Percentiles rank a stretch among this genome's conserved stretches.
phyloP scores from a whole-genome alignment of 1,140 invertebrate genomes.

The Drosophila orena region DNA sequence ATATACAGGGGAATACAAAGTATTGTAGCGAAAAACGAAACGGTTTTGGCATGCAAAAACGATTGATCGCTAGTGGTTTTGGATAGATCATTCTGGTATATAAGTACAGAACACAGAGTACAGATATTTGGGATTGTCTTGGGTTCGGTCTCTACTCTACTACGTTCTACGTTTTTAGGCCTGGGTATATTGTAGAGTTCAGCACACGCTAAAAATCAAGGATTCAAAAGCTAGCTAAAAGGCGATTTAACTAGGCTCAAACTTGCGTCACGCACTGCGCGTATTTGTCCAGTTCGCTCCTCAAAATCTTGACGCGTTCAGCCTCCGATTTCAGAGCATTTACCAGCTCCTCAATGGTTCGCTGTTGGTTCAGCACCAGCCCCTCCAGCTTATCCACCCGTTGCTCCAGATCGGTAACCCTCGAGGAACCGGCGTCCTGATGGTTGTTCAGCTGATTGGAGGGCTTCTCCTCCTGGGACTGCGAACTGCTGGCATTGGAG shows the following conservation, averaged over 20 bases:
- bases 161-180: conserved; percentile 54
- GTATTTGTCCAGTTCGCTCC: conserved; percentile 87
- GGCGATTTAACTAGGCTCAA: conserved; percentile 73
- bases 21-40: conserved; percentile 46
- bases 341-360: conserved; percentile 87
- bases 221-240: conserved; percentile 76
- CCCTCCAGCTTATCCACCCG: conserved; percentile 87
- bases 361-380: conserved; percentile 87
- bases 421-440: conserved; percentile 67
- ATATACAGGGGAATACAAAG: conserved; percentile 50
- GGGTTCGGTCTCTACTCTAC: conserved; percentile 42
- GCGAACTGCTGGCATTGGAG: conserved; percentile 48
- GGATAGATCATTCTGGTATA: conserved; percentile 35
- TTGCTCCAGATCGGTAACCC: conserved; percentile 79
- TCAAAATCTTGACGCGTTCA: conserved; percentile 86
- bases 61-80: conserved; percentile 41
- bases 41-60: conserved; percentile 67
- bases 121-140: conserved; percentile 55
- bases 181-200: conserved; percentile 63
- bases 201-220: conserved; percentile 40
- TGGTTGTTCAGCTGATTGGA: conserved; percentile 44
- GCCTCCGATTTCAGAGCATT: conserved; percentile 86
- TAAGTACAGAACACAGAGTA: conserved; percentile 57
- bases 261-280: conserved; percentile 87
- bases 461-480: conserved; percentile 50